phyloP scores from a whole-genome alignment of 2,888 invertebrate genomes.

The Caenorhabditis becei region DNA sequence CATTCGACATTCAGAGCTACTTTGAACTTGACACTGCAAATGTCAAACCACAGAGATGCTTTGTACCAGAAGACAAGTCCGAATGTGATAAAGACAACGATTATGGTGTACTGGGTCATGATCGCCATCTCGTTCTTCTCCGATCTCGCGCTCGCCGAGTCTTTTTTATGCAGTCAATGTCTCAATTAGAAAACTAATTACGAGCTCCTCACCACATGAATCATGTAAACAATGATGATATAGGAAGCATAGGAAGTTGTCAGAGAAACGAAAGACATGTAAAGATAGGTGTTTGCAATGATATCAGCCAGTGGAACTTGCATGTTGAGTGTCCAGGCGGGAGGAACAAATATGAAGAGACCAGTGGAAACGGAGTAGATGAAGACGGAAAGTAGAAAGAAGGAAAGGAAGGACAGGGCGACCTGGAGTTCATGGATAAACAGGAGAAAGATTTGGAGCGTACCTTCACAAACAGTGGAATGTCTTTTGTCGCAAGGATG shows the following conservation, averaged over 20 bases:
- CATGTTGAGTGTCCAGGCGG: neutral
- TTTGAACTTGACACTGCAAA: neutral
- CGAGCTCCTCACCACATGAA: neutral
- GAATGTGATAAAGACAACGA: neutral
- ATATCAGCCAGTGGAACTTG: neutral
- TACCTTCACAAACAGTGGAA: neutral
- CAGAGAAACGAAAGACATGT: neutral
- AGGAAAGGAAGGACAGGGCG: neutral
- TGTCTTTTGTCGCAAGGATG: neutral
- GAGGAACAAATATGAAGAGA: neutral
- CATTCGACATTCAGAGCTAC: neutral
- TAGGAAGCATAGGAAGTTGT: neutral
- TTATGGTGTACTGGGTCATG: slow-evolving; percentile 16
- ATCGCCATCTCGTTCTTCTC: slow-evolving; percentile 8
- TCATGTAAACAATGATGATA: neutral
- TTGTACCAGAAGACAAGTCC: neutral
- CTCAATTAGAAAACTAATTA: neutral
- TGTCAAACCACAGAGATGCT: neutral
- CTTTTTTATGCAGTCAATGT: neutral
- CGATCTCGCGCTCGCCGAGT: neutral
- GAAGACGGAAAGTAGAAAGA: neutral
- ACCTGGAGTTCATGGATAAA: neutral
- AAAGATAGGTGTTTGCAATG: neutral
- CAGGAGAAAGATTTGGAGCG: no score
- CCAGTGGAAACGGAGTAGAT: neutral